Evolutionary conservation across 2,797 vertebrate species (phyloP).

Genomic region (Helostoma temminkii): DNA sequence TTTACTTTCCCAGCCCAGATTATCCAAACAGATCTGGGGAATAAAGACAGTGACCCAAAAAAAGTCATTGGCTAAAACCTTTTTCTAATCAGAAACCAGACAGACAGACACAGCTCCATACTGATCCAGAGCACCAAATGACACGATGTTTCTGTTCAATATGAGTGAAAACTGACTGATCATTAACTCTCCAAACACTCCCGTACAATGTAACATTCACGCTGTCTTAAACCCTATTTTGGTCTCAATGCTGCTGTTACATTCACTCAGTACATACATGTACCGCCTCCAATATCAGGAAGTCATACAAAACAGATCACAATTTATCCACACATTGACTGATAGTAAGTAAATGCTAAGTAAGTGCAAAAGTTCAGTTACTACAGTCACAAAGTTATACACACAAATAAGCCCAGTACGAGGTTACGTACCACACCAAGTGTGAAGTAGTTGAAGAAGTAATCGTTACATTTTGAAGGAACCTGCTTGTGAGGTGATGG

Average conservation of each 20-base stretch:
- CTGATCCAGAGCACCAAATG: background rate
- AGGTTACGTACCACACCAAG: slow-evolving; percentile 94
- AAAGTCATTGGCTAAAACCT: background rate
- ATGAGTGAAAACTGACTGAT: too few species aligned
- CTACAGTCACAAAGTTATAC: background rate
- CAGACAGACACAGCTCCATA: background rate
- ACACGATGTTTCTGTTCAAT: background rate
- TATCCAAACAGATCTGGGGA: slow-evolving; percentile 4
- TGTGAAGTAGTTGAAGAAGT: slow-evolving; percentile 99
- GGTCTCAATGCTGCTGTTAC: too few species aligned
- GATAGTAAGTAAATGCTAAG: too few species aligned
- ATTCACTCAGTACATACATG: too few species aligned
- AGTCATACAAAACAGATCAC: too few species aligned
- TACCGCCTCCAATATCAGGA: too few species aligned
- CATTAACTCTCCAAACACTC: too few species aligned
- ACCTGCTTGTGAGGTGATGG: slow-evolving; percentile 99
- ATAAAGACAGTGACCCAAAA: background rate
- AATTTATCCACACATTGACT: too few species aligned
- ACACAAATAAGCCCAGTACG: background rate
- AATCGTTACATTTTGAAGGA: slow-evolving; percentile 99
- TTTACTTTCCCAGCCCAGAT: slow-evolving; percentile 16
- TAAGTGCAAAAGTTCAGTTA: background rate
- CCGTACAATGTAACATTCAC: too few species aligned
- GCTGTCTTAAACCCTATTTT: too few species aligned
- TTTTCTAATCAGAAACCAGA: too few species aligned